Evolutionary conservation across 2,888 invertebrate genomes (phyloP).

Genomic region (Galeopsomyia nigrocyanea): DNA sequence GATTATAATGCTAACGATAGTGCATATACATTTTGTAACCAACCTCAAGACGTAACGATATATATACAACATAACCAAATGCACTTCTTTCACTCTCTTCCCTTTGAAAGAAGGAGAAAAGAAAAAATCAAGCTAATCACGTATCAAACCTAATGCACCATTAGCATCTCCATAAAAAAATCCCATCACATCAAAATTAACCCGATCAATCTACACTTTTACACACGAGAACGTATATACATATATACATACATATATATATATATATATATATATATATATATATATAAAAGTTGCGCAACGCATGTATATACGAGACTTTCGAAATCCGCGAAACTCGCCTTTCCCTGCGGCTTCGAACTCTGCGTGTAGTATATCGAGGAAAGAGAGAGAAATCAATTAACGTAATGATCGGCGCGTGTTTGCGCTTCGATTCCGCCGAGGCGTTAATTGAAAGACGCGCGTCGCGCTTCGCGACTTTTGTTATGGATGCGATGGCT

Average conservation of each 20-base stretch:
- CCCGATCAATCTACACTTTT: constrained; percentile 10
- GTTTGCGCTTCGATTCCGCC: constrained; percentile 34
- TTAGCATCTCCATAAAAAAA: constrained; percentile 2
- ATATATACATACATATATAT: no score
- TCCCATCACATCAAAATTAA: constrained; percentile 9
- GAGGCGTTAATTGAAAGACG: constrained; percentile 58
- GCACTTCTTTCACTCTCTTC: no score
- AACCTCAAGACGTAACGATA: no score
- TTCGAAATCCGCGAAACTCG: constrained; percentile 35
- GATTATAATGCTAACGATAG: no score
- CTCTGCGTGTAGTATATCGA: constrained; percentile 51
- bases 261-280: no score
- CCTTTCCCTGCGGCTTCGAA: constrained; percentile 25
- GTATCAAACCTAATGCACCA: no score
- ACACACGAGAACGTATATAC: no score
- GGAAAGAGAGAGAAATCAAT: constrained; percentile 55
- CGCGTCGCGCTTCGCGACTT: constrained; percentile 16
- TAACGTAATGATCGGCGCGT: constrained; percentile 52
- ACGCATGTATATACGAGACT: background rate
- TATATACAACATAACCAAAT: no score
- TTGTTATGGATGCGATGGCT: background rate
- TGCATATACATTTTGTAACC: no score
- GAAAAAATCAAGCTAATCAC: no score
- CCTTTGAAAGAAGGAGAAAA: no score
- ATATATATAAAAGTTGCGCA: background rate